Evolutionary conservation across 2,113 vertebrate species (phyloP), one percentile per base, ranked within the genome.

Genomic region (Microcebus murinus): DNA sequence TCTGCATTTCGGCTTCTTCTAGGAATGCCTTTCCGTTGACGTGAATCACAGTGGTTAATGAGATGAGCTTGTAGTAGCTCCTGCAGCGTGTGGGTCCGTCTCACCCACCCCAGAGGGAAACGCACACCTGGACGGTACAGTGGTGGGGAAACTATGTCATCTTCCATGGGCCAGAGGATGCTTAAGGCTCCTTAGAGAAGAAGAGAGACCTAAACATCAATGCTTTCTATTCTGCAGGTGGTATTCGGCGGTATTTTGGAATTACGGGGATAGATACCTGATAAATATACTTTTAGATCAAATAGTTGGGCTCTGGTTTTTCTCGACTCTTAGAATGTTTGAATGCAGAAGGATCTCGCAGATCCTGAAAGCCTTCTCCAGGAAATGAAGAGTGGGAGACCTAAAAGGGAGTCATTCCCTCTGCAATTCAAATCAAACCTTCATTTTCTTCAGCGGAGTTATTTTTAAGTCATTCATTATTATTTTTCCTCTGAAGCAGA

Each of bases 401-500:
- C 88, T 91, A 34, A 95, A 83, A 97, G 95, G 94, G 93, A 96
- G 73, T 87, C 50, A 10, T 92, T 98, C 95, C 88, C 96, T 95
- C 93, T 97, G 88, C 94, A 96, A 93, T 67, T 98, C 97, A 98
- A 98, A 98, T 97, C 90, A 97, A 97, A 96, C 97, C 97, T 97
- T 31, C 94, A 68, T 97, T 98, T 98, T 98, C 97, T 97, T 91
- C 90, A 29, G 94, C 92, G 89, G 96, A 97, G 94, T 87, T 98
- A 98, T 98, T 98, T 98, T 98, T 97, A 98, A 98, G 96, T 98
- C 95, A 92, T 98, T 98, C 96, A 95, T 98, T 98, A 98, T 98
- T 96, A 97, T 97, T 97, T 98, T 87, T 83, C 97, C 97, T 98
- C 98, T 90, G 94, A 98, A 98, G 95, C 87, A 87, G 95, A 98